phyloP scores from a whole-genome alignment of 2,113 vertebrate genomes.

The Gnathonemus echidnorhynchus region DNA sequence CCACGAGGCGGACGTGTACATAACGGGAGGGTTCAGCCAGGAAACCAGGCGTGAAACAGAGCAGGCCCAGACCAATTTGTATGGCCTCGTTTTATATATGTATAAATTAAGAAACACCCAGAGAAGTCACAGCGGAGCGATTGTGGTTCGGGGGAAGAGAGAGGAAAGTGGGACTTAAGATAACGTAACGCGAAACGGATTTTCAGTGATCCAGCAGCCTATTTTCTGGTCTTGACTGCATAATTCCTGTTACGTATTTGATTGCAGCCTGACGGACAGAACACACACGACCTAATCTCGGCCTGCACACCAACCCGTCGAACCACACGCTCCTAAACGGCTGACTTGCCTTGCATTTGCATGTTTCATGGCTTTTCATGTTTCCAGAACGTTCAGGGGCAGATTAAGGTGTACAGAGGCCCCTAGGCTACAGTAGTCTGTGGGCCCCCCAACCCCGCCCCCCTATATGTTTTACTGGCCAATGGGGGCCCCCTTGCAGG shows the following conservation, averaged over 20 bases:
- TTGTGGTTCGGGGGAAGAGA: neutral
- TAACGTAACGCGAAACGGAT: slow-evolving; percentile 41
- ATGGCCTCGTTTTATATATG: neutral
- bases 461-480: too few relatives aligned
- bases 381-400: neutral
- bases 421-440: too few relatives aligned
- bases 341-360: neutral
- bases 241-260: slow-evolving; percentile 4
- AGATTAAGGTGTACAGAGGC: too few relatives aligned
- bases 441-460: too few relatives aligned
- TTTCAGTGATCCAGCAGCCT: slow-evolving; percentile 10
- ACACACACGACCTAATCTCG: neutral
- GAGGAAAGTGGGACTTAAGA: slow-evolving; percentile 22
- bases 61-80: neutral
- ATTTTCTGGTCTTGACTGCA: slow-evolving; percentile 7
- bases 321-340: neutral
- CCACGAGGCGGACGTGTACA: neutral
- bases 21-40: neutral
- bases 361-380: neutral
- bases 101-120: neutral
- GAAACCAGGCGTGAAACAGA: neutral
- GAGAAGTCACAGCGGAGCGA: neutral
- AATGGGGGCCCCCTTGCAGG: too few relatives aligned
- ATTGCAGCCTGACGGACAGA: neutral
- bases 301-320: neutral